A percentile compares a stretch with the other conserved stretches of the same genome.
These are phyloP conservation scores for Lasioglossum villosulum DNA, from an alignment of 2,888 invertebrate genomes.

Conservation along the genomic window DNA sequence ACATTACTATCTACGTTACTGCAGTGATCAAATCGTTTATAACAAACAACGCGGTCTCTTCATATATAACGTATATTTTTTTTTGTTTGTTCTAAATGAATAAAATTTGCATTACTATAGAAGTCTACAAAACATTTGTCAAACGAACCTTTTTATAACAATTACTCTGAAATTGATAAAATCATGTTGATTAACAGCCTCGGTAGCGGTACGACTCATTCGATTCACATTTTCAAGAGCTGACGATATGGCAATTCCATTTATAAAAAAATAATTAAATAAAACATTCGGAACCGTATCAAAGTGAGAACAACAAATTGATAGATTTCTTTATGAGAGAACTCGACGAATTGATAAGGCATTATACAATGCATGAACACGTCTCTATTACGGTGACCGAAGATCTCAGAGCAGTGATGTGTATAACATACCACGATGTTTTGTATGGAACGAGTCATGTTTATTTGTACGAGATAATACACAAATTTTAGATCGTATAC, in stretches of 20 bases:
- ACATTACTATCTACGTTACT: constrained; percentile 39
- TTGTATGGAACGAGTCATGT: constrained; percentile 57
- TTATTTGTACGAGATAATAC: constrained; percentile 61
- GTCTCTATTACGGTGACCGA: constrained; percentile 36
- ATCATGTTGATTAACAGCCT: constrained; percentile 38
- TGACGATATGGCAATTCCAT: neutral
- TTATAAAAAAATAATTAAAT: neutral
- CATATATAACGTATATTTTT: neutral
- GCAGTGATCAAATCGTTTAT: constrained; percentile 11
- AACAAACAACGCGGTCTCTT: constrained; percentile 28
- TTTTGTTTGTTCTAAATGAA: constrained; percentile 16
- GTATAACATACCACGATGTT: constrained; percentile 56
- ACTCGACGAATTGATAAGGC: neutral
- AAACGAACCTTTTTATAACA: constrained; percentile 28
- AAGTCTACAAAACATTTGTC: constrained; percentile 17
- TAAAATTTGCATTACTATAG: constrained; percentile 26
- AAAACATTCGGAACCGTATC: neutral
- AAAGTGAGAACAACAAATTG: neutral
- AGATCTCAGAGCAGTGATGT: constrained; percentile 49
- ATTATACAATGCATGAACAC: neutral
- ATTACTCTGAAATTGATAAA: constrained; percentile 56
- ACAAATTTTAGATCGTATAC: constrained; percentile 78
- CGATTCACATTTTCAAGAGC: neutral
- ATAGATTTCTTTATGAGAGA: neutral
- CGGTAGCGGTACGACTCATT: constrained; percentile 4